Conservation (phyloP, 2,888 invertebrate genomes). For the Palloptera scutellata region DNA sequence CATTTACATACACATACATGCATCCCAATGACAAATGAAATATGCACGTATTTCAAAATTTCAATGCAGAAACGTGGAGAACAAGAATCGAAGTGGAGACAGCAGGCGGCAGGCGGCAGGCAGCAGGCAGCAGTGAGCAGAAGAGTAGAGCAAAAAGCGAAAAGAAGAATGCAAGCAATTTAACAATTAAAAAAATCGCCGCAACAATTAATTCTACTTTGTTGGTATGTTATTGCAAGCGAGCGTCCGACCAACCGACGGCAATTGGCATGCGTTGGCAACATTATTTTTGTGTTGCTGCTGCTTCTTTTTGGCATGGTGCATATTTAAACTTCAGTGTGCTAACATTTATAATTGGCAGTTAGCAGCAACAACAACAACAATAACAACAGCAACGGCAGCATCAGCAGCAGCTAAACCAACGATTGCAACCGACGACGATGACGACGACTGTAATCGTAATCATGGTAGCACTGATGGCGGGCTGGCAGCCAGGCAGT, state of each 20-base stretch:
- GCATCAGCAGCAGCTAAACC: conserved; percentile 4
- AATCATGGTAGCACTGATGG: conserved; percentile 4
- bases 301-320: conserved; percentile 23
- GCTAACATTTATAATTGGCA: conserved; percentile 36
- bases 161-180: neutral
- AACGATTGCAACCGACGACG: conserved; percentile 9
- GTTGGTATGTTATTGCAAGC: neutral
- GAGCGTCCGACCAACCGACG: conserved; percentile 12
- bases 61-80: neutral
- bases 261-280: conserved; percentile 25
- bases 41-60: conserved; percentile 1
- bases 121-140: neutral
- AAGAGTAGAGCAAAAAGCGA: no score
- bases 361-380: conserved; percentile 22
- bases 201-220: conserved; percentile 25
- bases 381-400: neutral
- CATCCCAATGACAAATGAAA: neutral
- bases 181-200: conserved; percentile 26
- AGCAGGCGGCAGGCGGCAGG: neutral
- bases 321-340: neutral
- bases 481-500: conserved; percentile 4
- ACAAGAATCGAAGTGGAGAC: neutral
- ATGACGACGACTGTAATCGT: conserved; percentile 17
- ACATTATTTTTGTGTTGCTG: conserved; percentile 32
- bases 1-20: neutral